Conservation (phyloP, 2,797 vertebrate species). For the Centropyge bicolor region DNA sequence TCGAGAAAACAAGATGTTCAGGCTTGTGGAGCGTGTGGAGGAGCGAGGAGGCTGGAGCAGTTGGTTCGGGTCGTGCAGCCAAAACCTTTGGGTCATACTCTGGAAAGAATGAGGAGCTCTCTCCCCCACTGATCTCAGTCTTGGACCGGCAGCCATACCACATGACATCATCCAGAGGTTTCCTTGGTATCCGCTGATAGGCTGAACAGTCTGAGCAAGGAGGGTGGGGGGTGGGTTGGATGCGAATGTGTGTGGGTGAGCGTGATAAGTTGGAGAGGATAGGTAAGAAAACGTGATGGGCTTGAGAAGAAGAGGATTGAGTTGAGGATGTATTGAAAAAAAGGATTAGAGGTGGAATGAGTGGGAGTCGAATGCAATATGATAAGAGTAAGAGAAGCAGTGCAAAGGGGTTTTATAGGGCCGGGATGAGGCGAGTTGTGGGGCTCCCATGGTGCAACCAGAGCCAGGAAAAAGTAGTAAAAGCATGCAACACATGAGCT, state of each 20-base stretch:
- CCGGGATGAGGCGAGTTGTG: conserved; percentile 14
- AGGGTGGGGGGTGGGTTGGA: not conserved
- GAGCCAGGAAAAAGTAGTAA: conserved; percentile 77
- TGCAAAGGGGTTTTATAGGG: conserved; percentile 19
- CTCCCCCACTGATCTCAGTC: conserved; percentile 80
- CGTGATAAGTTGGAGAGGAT: conserved; percentile 11
- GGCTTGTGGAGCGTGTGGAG: conserved; percentile 11
- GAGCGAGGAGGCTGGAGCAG: conserved; percentile 37
- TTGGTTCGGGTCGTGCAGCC: conserved; percentile 47
- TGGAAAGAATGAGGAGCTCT: conserved; percentile 87
- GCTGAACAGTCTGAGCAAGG: conserved; percentile 15
- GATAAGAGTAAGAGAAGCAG: conserved; percentile 27
- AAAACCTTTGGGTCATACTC: conserved; percentile 64
- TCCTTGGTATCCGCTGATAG: conserved; percentile 61
- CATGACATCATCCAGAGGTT: conserved; percentile 81
- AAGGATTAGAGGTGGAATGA: conserved; percentile 39
- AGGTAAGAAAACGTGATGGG: not conserved
- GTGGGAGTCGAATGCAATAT: conserved; percentile 2
- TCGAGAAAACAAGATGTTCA: conserved; percentile 51
- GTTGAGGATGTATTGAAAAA: conserved; percentile 16
- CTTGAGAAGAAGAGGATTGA: conserved; percentile 7
- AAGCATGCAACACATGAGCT: conserved; percentile 57
- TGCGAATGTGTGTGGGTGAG: not conserved
- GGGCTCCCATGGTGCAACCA: conserved; percentile 26
- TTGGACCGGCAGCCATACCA: conserved; percentile 73